Percentiles rank a stretch among this genome's conserved stretches.
Evolutionary conservation across 2,113 vertebrate species (phyloP).

Genomic region (Natator depressus): DNA sequence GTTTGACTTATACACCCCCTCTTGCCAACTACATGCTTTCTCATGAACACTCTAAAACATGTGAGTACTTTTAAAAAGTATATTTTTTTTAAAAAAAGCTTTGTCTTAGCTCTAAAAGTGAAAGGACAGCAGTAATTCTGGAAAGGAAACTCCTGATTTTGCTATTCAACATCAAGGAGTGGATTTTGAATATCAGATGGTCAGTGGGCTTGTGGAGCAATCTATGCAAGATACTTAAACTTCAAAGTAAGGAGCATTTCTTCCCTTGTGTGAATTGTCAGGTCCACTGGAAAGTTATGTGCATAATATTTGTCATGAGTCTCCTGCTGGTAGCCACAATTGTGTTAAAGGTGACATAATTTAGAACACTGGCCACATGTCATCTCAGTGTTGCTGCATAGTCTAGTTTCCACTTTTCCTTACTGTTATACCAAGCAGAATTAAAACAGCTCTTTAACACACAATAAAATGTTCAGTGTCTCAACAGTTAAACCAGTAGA

Average conservation of each 20-base stretch:
- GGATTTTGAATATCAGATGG: background rate
- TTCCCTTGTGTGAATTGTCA: slow-evolving; percentile 8
- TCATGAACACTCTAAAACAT: slow-evolving; percentile 94
- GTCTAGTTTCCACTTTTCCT: background rate
- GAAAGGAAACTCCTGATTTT: background rate
- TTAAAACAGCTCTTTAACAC: background rate
- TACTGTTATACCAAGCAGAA: background rate
- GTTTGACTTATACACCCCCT: slow-evolving; percentile 94
- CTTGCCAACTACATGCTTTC: slow-evolving; percentile 96
- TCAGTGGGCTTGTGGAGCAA: background rate
- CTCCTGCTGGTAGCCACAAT: slow-evolving; percentile 16
- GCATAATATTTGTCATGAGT: slow-evolving; percentile 27
- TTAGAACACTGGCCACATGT: background rate
- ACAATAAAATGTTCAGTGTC: background rate
- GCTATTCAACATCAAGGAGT: background rate
- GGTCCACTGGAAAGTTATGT: slow-evolving; percentile 2
- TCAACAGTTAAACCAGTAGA: background rate
- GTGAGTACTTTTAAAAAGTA: slow-evolving; percentile 75
- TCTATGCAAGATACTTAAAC: background rate
- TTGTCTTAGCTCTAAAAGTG: slow-evolving; percentile 4
- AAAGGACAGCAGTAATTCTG: background rate
- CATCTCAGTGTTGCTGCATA: background rate
- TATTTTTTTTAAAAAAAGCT: background rate
- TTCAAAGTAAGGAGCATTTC: slow-evolving; percentile 6
- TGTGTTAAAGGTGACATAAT: slow-evolving; percentile 18